A percentile compares a stretch with the other conserved stretches of the same genome.
Evolutionary conservation across 2,797 vertebrate species (phyloP).

Genomic region (Coranthus polyacanthus): DNA sequence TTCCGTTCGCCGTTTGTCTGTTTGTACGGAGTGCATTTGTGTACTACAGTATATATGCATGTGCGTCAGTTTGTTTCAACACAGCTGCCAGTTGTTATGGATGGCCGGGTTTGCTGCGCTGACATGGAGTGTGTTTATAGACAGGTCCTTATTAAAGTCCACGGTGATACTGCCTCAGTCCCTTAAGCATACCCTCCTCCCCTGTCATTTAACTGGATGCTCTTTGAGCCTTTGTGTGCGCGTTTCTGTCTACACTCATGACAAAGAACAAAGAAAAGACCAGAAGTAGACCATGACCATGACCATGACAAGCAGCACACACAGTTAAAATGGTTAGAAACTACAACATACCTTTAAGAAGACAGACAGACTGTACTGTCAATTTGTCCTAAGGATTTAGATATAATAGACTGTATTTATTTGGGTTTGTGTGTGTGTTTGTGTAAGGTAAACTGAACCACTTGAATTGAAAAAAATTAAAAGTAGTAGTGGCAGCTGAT

Average conservation of each 20-base stretch:
- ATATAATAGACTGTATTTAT: not conserved
- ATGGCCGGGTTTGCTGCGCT: conserved; percentile 25
- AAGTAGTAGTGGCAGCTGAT: no score
- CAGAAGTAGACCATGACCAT: conserved; percentile 56
- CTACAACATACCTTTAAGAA: not conserved
- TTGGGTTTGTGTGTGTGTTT: not conserved
- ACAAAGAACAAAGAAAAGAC: conserved; percentile 53
- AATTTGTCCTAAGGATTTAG: not conserved
- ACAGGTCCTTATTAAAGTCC: conserved; percentile 49
- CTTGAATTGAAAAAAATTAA: not conserved
- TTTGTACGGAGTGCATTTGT: conserved; percentile 12
- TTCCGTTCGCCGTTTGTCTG: conserved; percentile 33
- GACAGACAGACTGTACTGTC: not conserved
- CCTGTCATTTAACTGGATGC: conserved; percentile 37
- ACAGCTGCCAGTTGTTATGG: not conserved
- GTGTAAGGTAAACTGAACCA: not conserved
- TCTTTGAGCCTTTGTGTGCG: conserved; percentile 37
- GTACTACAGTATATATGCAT: conserved; percentile 19
- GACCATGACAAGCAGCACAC: conserved; percentile 32
- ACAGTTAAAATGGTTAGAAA: conserved; percentile 22
- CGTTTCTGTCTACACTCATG: not conserved
- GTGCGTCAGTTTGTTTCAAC: conserved; percentile 39
- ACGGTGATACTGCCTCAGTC: conserved; percentile 30
- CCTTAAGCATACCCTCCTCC: conserved; percentile 26
- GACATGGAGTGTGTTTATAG: conserved; percentile 46